Conservation (phyloP, 92 coral and sea anemone species). For the Epizoanthus stellaris region DNA sequence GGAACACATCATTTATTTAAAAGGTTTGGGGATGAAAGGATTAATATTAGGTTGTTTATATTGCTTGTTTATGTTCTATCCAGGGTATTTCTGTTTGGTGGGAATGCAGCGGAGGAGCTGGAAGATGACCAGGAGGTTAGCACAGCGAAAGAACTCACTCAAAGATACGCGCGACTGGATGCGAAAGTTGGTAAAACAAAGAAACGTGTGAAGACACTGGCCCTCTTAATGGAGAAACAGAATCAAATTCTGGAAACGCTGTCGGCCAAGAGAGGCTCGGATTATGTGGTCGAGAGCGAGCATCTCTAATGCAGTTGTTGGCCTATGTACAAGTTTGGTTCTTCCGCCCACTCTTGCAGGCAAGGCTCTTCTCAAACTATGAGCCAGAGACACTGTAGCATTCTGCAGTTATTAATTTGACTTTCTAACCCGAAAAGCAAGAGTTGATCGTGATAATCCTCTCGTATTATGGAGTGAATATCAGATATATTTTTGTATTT, state of each 20-base stretch:
- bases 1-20: no score
- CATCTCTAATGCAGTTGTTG: neutral
- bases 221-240: slow-evolving; percentile 31
- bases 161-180: slow-evolving; percentile 28
- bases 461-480: no score
- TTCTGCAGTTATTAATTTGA: no score
- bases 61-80: neutral
- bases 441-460: no score
- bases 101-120: neutral
- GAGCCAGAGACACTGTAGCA: no score
- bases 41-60: no score
- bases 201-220: slow-evolving; percentile 27
- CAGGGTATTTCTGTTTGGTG: slow-evolving; percentile 18
- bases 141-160: slow-evolving; percentile 21
- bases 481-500: no score
- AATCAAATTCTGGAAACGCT: slow-evolving; percentile 31
- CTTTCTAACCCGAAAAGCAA: no score
- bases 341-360: no score
- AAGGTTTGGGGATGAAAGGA: no score
- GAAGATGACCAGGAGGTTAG: slow-evolving; percentile 19
- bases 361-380: no score
- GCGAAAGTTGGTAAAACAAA: slow-evolving; percentile 38
- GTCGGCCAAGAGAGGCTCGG: slow-evolving; percentile 3
- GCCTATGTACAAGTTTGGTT: no score
- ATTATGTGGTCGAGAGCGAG: neutral